phyloP scores from a whole-genome alignment of 2,888 invertebrate genomes.

The Drosophila prostipennis region DNA sequence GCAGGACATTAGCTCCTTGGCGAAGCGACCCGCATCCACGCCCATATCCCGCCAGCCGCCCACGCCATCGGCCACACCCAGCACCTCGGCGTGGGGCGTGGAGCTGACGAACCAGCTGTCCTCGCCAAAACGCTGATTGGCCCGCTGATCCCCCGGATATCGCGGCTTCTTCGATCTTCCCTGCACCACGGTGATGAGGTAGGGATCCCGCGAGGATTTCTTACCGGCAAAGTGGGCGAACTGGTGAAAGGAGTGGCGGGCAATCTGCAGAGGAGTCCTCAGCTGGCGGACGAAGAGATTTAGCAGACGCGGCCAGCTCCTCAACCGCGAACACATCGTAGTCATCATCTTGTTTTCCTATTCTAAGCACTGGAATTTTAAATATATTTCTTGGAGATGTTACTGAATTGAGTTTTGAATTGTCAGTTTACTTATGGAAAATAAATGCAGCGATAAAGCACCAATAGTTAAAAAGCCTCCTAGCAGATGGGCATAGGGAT shows the following conservation, averaged over 20 bases:
- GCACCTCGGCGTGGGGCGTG: constrained; percentile 56
- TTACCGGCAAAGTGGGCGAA: background rate
- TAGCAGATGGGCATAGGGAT: background rate
- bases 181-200: constrained; percentile 60
- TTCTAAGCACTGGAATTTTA: constrained; percentile 4
- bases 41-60: constrained; percentile 98
- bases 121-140: constrained; percentile 56
- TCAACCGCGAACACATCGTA: background rate
- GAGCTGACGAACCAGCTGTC: constrained; percentile 63
- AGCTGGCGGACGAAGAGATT: background rate
- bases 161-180: constrained; percentile 46
- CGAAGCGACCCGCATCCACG: constrained; percentile 97
- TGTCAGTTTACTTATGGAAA: background rate
- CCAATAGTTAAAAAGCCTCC: background rate
- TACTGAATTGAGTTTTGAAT: background rate
- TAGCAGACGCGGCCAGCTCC: background rate
- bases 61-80: constrained; percentile 98
- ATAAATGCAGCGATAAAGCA: background rate
- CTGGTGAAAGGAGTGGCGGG: constrained; percentile 1
- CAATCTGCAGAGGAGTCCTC: background rate
- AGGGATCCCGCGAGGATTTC: constrained; percentile 28
- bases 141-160: background rate
- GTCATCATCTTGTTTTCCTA: background rate
- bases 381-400: background rate
- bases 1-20: constrained; percentile 94